phyloP scores from a whole-genome alignment of 2,888 invertebrate genomes.

The Cataglyphis altisquamis region DNA sequence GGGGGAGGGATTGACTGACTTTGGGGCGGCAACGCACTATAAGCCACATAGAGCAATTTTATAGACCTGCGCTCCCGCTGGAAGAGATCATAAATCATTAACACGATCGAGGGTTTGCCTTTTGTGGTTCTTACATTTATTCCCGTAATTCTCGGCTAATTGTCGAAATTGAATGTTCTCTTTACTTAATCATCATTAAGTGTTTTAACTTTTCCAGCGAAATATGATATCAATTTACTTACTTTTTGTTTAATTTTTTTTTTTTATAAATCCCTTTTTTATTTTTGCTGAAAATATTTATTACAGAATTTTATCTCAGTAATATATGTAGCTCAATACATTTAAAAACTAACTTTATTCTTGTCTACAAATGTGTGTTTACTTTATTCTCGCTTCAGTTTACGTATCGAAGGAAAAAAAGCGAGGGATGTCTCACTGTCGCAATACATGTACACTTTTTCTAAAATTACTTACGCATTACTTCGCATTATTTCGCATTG shows the following conservation, averaged over 20 bases:
- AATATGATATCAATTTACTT: neutral
- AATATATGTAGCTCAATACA: neutral
- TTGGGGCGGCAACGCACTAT: conserved; percentile 19
- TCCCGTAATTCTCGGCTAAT: neutral
- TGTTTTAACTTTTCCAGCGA: neutral
- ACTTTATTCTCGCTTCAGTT: neutral
- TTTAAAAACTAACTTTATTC: neutral
- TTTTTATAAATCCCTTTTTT: neutral
- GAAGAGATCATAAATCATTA: conserved; percentile 40
- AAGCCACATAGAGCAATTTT: conserved; percentile 34
- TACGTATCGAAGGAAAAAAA: conserved; percentile 14
- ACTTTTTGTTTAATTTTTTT: neutral
- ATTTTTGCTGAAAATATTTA: neutral
- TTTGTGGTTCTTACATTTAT: neutral
- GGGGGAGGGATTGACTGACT: neutral
- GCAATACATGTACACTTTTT: too few species aligned
- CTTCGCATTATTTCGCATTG: too few species aligned
- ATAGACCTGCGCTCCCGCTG: conserved; percentile 22
- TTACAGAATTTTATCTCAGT: neutral
- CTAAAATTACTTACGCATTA: too few species aligned
- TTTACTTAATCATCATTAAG: neutral
- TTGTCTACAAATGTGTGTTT: neutral
- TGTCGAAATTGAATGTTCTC: neutral
- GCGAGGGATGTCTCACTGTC: too few species aligned
- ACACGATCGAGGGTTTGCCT: neutral